Percentiles rank a stretch among this genome's conserved stretches.
phyloP scores from a whole-genome alignment of 2,888 invertebrate species.

The Galerucella nymphaeae region DNA sequence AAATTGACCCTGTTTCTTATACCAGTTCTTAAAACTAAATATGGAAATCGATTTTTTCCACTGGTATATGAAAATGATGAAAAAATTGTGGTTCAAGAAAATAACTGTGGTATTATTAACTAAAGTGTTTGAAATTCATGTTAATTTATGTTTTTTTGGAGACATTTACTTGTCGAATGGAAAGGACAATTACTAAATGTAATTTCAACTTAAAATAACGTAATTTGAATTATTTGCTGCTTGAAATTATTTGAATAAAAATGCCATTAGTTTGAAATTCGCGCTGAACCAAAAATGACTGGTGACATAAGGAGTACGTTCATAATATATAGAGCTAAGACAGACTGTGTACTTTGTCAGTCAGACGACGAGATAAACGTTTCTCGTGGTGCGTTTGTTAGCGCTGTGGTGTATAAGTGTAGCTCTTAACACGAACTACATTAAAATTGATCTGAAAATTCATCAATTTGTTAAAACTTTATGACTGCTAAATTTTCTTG shows the following conservation, averaged over 20 bases:
- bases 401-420: too few species aligned
- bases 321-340: too few species aligned
- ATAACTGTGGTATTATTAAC: neutral
- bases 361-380: too few species aligned
- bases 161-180: neutral
- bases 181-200: neutral
- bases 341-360: too few species aligned
- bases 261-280: too few species aligned
- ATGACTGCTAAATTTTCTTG: constrained; percentile 15
- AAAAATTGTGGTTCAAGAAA: constrained; percentile 6
- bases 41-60: neutral
- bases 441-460: too few species aligned
- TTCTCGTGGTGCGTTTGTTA: too few species aligned
- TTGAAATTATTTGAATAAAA: too few species aligned
- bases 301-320: too few species aligned
- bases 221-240: neutral
- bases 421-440: too few species aligned
- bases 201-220: neutral
- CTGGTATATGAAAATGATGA: constrained; percentile 9
- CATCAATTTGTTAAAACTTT: neutral
- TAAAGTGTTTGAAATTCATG: neutral
- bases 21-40: neutral
- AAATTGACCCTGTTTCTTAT: constrained; percentile 10
- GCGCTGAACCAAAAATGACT: too few species aligned
- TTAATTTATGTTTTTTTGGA: neutral